These are phyloP conservation scores for Ptychoptera contaminata DNA, from an alignment of 2,888 invertebrate species.

Conservation along the genomic window DNA sequence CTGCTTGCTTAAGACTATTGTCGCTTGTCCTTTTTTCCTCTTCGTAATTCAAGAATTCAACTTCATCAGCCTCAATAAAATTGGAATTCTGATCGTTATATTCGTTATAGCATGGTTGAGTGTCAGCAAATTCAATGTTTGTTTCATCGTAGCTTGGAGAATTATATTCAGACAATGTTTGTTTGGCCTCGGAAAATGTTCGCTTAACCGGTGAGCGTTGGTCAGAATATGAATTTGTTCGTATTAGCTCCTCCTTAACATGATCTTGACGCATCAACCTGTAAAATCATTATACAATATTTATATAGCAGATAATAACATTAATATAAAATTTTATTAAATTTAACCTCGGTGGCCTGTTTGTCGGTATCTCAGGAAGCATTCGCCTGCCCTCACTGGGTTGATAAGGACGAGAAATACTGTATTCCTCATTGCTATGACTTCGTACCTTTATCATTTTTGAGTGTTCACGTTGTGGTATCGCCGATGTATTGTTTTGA, in stretches of 20 bases:
- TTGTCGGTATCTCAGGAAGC: slow-evolving; percentile 25
- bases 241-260: slow-evolving; percentile 21
- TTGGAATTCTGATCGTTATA: slow-evolving; percentile 3
- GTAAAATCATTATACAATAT: neutral
- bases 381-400: slow-evolving; percentile 21
- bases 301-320: neutral
- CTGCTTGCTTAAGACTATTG: slow-evolving; percentile 8
- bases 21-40: too few species aligned
- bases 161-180: slow-evolving; percentile 23
- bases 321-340: neutral
- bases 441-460: slow-evolving; percentile 31
- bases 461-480: slow-evolving; percentile 21
- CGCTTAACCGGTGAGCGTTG: slow-evolving; percentile 13
- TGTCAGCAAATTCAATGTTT: neutral
- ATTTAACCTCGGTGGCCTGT: slow-evolving; percentile 17
- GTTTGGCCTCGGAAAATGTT: slow-evolving; percentile 28
- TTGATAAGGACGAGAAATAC: slow-evolving; percentile 18
- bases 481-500: slow-evolving; percentile 17
- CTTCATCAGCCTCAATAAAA: slow-evolving; percentile 1
- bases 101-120: neutral
- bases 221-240: slow-evolving; percentile 7
- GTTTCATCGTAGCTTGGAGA: slow-evolving; percentile 4
- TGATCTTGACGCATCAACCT: slow-evolving; percentile 27
- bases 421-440: slow-evolving; percentile 30
- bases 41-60: too few species aligned